phyloP scores from a whole-genome alignment of 2,797 vertebrate species.

The Mormyrus proboscirostris region DNA sequence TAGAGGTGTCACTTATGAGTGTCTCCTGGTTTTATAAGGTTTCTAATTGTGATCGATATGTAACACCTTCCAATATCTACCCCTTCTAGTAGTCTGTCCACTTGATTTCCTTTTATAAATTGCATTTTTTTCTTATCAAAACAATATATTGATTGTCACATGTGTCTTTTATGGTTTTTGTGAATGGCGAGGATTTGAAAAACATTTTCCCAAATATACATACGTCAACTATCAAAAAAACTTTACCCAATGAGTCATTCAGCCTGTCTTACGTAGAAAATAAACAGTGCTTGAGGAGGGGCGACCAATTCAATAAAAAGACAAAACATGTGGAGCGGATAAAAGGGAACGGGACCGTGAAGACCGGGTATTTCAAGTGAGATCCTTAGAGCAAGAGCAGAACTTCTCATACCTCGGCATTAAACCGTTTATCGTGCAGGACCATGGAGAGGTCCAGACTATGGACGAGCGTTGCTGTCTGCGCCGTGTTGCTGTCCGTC shows the following conservation, averaged over 20 bases:
- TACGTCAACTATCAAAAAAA: constrained; percentile 20
- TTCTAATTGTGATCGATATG: not conserved
- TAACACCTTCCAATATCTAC: not conserved
- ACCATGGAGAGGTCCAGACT: constrained; percentile 55
- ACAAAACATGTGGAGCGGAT: constrained; percentile 30
- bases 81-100: not conserved
- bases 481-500: constrained; percentile 51
- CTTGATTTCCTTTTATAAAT: not conserved
- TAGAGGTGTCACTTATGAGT: not conserved
- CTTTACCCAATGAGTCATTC: constrained; percentile 27
- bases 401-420: constrained; percentile 22
- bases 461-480: constrained; percentile 50
- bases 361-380: constrained; percentile 20
- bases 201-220: constrained; percentile 20
- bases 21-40: not conserved
- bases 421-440: constrained; percentile 29
- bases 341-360: constrained; percentile 32
- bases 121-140: not conserved
- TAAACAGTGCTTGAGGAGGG: constrained; percentile 41
- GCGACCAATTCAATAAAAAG: constrained; percentile 26
- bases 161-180: not conserved
- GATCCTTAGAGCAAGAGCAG: constrained; percentile 9
- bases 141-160: not conserved
- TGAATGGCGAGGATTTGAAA: constrained; percentile 24
- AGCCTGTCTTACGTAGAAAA: constrained; percentile 40